Percentiles rank a stretch among this genome's conserved stretches.
Evolutionary conservation across 2,113 vertebrate species (phyloP).

Genomic region (Syngnathoides biaculeatus): DNA sequence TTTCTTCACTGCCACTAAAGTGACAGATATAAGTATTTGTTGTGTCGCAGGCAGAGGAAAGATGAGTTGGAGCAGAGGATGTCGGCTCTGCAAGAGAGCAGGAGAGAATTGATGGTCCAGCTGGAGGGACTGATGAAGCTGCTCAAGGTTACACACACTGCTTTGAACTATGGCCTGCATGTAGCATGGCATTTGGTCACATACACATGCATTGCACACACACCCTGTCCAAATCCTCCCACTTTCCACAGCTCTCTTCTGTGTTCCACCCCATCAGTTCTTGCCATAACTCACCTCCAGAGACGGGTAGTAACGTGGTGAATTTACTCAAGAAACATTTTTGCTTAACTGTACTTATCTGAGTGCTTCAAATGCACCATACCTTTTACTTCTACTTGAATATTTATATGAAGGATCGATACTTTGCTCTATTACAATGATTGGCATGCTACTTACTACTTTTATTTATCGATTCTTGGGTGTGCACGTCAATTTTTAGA

Average conservation of each 20-base stretch:
- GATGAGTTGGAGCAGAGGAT: slow-evolving; percentile 96
- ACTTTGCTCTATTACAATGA: too few species aligned
- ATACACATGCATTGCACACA: slow-evolving; percentile 28
- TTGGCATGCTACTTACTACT: too few species aligned
- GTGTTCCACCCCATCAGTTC: slow-evolving; percentile 4
- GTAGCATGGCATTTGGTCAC: background rate
- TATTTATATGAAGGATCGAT: too few species aligned
- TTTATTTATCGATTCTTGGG: too few species aligned
- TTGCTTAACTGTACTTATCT: too few species aligned
- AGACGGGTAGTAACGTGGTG: too few species aligned
- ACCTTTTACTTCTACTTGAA: too few species aligned
- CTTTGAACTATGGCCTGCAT: background rate
- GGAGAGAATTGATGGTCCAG: slow-evolving; percentile 95
- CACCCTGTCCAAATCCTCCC: slow-evolving; percentile 13
- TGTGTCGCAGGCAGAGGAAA: slow-evolving; percentile 84
- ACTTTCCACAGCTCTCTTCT: slow-evolving; percentile 10
- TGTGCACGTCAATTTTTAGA: too few species aligned
- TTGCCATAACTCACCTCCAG: slow-evolving; percentile 8
- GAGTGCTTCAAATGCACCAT: too few species aligned
- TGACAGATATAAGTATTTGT: slow-evolving; percentile 10
- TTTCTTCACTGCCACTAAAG: background rate
- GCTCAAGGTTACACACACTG: slow-evolving; percentile 81
- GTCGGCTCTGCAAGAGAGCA: slow-evolving; percentile 92
- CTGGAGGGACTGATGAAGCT: slow-evolving; percentile 97
- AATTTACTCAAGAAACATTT: too few species aligned